Base-by-base conservation (phyloP, 2,797 vertebrate genomes). In the Crocodylus rhombifer region DNA sequence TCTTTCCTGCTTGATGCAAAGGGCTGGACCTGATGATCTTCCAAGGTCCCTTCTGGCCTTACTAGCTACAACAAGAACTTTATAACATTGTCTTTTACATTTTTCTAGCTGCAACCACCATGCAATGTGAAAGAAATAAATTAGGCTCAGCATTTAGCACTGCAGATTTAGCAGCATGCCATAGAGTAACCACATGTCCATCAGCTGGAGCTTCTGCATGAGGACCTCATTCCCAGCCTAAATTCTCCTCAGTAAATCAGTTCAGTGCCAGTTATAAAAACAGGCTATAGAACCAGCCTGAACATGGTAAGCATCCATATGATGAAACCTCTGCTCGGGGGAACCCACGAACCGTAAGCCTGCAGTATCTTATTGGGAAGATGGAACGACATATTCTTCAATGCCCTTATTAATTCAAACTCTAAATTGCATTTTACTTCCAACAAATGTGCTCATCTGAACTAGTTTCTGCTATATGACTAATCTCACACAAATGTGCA, bases 381-480 rank as follows among this genome's bases (percentile, higher is more conserved):
- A 36, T 12, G 21, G 8, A 51, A 23, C 14, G 12, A 14, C 3
- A 16, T 30, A 65, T 56, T 63, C 28, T 12, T n/a, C 26, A 3
- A 20, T 14, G 13, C 12, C 33, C 30, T n/a, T 42, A 4, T 56
- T 26, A 17, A 9, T 57, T 90, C 11, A 12, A 23, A 86, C 25
- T 58, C 25, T 5, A 51, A 20, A 65, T 58, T 42, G 28, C 16
- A 57, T 26, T 75, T 87, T 80, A 87, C 77, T 77, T 42, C 33
- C 82, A 60, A 25, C 26, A 36, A 28, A 51, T 14, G 20, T 14
- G 55, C 78, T 77, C 9, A 0, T 4, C 15, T 1, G 36, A 20
- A 18, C 71, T 1, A 3, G 10, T 2, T 11, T 16, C 3, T 25
- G 23, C 77, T 28, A 60, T 15, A 2, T 2, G 25, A 1, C 0